Percentiles rank a stretch among this genome's conserved stretches.
Evolutionary conservation across 2,113 vertebrate species (phyloP).

Genomic region (Cettia cetti): DNA sequence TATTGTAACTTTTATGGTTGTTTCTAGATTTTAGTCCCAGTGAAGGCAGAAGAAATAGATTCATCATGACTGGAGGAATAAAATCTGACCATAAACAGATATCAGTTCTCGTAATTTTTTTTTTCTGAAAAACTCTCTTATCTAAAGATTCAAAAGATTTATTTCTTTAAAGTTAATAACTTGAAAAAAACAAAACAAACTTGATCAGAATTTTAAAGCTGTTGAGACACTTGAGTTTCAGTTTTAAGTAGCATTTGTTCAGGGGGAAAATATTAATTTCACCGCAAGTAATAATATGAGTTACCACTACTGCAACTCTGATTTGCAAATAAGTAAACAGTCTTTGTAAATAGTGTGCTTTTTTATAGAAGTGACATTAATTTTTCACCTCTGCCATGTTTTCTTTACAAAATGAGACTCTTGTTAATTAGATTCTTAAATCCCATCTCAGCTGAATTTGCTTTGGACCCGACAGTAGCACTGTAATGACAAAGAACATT

Average conservation of each 20-base stretch:
- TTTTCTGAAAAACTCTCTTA: neutral
- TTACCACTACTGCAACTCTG: neutral
- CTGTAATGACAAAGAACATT: neutral
- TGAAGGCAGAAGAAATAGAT: neutral
- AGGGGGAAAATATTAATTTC: neutral
- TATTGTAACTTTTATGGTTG: neutral
- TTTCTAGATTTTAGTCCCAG: neutral
- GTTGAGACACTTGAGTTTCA: neutral
- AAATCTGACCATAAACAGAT: neutral
- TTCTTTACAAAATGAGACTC: neutral
- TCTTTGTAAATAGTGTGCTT: neutral
- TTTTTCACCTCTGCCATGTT: neutral
- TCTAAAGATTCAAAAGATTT: neutral
- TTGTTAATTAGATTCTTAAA: neutral
- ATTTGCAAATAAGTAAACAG: neutral
- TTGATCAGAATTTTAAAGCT: neutral
- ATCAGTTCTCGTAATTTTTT: neutral
- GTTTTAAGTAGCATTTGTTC: neutral
- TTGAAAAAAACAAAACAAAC: neutral
- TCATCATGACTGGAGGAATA: neutral
- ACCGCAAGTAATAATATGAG: neutral
- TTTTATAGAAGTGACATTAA: neutral
- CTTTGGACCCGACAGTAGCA: neutral
- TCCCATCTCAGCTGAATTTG: neutral
- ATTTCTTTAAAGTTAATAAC: neutral